Evolutionary conservation across 2,888 invertebrate species (phyloP).

Genomic region (Folsomia candida): DNA sequence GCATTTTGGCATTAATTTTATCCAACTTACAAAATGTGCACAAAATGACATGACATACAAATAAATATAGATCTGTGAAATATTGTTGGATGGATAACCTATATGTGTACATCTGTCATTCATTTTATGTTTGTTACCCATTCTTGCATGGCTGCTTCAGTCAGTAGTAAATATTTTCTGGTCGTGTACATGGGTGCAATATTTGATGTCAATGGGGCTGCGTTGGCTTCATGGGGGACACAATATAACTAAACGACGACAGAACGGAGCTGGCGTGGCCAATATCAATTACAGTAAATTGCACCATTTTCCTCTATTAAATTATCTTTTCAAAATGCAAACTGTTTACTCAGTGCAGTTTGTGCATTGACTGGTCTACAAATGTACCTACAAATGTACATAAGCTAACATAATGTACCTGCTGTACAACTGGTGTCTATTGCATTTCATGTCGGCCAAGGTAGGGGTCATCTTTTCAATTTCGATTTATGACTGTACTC

Average conservation of each 20-base stretch:
- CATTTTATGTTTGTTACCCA: too few species aligned
- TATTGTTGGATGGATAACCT: too few species aligned
- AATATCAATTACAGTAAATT: conserved; percentile 8
- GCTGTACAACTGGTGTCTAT: neutral
- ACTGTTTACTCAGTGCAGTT: neutral
- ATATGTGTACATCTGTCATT: too few species aligned
- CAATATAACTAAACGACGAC: neutral
- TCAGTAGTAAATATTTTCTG: neutral
- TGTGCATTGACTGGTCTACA: neutral
- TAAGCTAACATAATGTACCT: too few species aligned
- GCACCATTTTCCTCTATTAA: conserved; percentile 7
- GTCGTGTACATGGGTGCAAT: neutral
- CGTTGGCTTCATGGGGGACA: neutral
- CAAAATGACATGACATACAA: too few species aligned
- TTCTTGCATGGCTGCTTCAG: too few species aligned
- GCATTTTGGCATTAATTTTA: too few species aligned
- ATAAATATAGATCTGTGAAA: too few species aligned
- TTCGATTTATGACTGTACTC: neutral
- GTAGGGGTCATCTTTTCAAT: neutral
- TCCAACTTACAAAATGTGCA: too few species aligned
- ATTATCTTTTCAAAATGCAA: conserved; percentile 4
- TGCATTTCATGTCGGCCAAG: neutral
- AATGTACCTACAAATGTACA: neutral
- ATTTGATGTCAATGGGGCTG: neutral
- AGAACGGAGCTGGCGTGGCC: neutral